Percentiles rank a stretch among this genome's conserved stretches.
Conservation (phyloP, 2,888 invertebrate genomes). For the Ectemnius cavifrons region DNA sequence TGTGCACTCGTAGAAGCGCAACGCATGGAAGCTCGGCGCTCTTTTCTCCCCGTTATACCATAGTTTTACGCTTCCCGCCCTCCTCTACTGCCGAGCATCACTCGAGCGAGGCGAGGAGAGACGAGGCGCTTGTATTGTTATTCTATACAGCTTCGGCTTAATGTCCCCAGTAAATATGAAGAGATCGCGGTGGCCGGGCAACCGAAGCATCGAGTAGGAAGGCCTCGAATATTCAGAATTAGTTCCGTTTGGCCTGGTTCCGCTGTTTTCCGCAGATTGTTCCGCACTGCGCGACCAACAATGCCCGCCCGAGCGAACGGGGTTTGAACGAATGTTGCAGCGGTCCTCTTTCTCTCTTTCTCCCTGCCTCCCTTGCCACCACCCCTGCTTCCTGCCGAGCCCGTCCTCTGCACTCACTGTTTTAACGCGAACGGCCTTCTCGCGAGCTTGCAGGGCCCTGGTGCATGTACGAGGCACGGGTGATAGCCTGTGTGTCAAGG, state of each 20-base stretch:
- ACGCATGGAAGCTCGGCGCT: slow-evolving; percentile 45
- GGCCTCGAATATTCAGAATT: not conserved
- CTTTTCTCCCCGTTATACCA: slow-evolving; percentile 30
- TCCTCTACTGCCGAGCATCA: too few relatives aligned
- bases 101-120: too few relatives aligned
- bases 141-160: not conserved
- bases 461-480: not conserved
- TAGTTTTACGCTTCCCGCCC: too few relatives aligned
- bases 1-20: slow-evolving; percentile 35
- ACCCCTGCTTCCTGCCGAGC: too few relatives aligned
- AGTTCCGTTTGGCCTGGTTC: slow-evolving; percentile 7
- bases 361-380: too few relatives aligned
- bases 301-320: not conserved
- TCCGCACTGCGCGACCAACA: slow-evolving; percentile 1
- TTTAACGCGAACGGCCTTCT: too few relatives aligned
- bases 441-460: not conserved
- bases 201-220: too few relatives aligned
- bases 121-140: too few relatives aligned
- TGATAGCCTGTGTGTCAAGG: slow-evolving; percentile 20
- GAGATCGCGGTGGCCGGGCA: not conserved
- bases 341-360: not conserved
- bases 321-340: not conserved
- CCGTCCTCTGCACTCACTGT: too few relatives aligned
- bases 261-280: slow-evolving; percentile 3
- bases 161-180: not conserved